Base-by-base conservation (phyloP, 2,888 invertebrate genomes). In the Drosophila monieri region DNA sequence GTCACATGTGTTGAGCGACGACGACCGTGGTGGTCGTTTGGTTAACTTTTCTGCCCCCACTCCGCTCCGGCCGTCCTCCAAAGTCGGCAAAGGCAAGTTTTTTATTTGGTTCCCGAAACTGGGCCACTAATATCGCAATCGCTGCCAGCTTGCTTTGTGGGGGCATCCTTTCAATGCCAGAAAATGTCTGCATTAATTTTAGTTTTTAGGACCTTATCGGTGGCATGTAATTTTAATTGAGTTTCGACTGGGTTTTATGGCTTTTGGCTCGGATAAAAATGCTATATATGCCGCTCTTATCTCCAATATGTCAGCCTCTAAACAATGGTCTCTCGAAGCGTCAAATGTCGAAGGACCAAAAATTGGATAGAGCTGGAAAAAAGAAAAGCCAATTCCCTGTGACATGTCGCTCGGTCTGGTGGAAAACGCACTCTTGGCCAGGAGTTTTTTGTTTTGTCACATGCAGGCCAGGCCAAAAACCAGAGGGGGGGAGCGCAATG, bases 291-390 rank as follows among this genome's bases (percentile, higher is more conserved):
- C 35, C 55, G 47, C 25, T 52, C 53, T 59, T 76, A 83, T 60
- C 67, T 67, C 52, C 67, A 83, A 80, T 80, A 80, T 80, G 83
- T 80, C 83, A 80, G 6, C 74, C 69, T 69, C 53, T 53, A 69
- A 69, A 69, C 68, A 69, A 68, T 69, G 59, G 49, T 23, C 18
- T 41, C 61, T 64, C 62, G 44, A 60, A 64, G 61, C 62, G 44
- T 60, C 51, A 64, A 64, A 51, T 52, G 49, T 41, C 39, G 39
- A 41, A 41, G 32, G 53, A 8, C 41, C 14, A 39, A 60, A 39
- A 56, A 30, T 21, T 32, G 44, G 14, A 15, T 3, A 37, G 23
- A 15, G 35, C 44, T 4, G 6, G 8, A 23, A 43, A 18, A 41
- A 41, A 35, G 41, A 10, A 53, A 47, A 65, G 65, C 61, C 61